Evolutionary conservation across 2,113 vertebrate genomes (phyloP).

Genomic region (Entelurus aequoreus): DNA sequence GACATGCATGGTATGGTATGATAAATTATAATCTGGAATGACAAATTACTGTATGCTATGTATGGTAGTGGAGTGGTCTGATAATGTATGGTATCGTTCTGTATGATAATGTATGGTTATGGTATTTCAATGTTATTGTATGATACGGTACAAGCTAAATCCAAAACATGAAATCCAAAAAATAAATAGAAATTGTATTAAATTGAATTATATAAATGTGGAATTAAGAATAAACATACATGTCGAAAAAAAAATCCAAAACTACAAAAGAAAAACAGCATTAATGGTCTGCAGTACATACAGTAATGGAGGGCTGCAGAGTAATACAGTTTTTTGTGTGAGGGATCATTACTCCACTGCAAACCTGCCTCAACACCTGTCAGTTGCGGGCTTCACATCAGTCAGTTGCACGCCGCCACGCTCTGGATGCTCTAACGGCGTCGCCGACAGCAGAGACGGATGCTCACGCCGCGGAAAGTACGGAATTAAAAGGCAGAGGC

Average conservation of each 20-base stretch:
- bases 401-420: slow-evolving; percentile 35
- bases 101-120: no score
- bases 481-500: slow-evolving; percentile 63
- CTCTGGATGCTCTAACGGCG: slow-evolving; percentile 45
- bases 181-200: not conserved
- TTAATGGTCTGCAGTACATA: not conserved
- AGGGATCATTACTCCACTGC: slow-evolving; percentile 40
- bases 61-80: no score
- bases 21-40: not conserved
- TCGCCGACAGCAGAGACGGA: slow-evolving; percentile 59
- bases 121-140: no score
- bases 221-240: not conserved
- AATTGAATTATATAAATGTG: no score
- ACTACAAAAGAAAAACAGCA: not conserved
- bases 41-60: no score
- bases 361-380: slow-evolving; percentile 37
- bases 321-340: slow-evolving; percentile 8
- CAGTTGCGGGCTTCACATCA: slow-evolving; percentile 45
- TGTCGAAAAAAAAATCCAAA: not conserved
- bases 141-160: no score
- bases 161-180: not conserved
- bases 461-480: slow-evolving; percentile 61
- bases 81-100: no score
- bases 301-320: slow-evolving; percentile 2
- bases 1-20: not conserved